Base-by-base conservation (phyloP, 2,888 invertebrate genomes). In the Sceliomorpha sp. region DNA sequence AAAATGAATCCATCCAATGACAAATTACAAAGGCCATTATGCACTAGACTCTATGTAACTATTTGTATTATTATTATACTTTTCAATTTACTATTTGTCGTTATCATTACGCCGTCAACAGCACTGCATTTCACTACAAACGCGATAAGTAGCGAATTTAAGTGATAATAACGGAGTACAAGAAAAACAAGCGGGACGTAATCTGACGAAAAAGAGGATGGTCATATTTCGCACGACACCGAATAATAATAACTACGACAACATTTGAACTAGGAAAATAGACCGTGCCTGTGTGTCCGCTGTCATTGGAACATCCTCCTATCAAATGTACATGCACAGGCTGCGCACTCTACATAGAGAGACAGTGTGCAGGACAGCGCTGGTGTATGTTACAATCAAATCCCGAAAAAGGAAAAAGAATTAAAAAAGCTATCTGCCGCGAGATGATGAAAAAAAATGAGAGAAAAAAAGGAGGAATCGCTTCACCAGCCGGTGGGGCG, bases 301-400 rank as follows among this genome's bases (percentile, higher is more conserved):
- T 20, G 47, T 47, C 55, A 55, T 55, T 29, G 47, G 44, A 36
- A 60, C n/a, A 50, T 60, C 36, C 51, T 36, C 17, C 13, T 36
- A 24, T 9, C 39, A n/a, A 29, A 26, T 20, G 53, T 32, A 31
- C 37, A 40, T n/a, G 48, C 17, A 10, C 10, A 39, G 27, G 32
- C 59, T 31, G 7, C 32, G 51, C 44, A 50, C 39, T 31, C 31
- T 31, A 32, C 32, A 14, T 34, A 39, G 9, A 34, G 47, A 29
- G 20, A 9, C 5, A n/a, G 62, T 32, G 53, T 42, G 58, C 48
- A 50, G 39, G 47, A 45, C 51, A 56, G 29, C 44, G 42, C 67
- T 70, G 78, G 79, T 84, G 75, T 82, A 80, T 72, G 78, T 85
- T 84, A 83, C 84, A 82, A 83, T 82, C 78, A 81, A 82, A 84